Evolutionary conservation across 1,140 invertebrate species (phyloP), one percentile per base, ranked within the genome.

Genomic region (Platyscapa corneri): DNA sequence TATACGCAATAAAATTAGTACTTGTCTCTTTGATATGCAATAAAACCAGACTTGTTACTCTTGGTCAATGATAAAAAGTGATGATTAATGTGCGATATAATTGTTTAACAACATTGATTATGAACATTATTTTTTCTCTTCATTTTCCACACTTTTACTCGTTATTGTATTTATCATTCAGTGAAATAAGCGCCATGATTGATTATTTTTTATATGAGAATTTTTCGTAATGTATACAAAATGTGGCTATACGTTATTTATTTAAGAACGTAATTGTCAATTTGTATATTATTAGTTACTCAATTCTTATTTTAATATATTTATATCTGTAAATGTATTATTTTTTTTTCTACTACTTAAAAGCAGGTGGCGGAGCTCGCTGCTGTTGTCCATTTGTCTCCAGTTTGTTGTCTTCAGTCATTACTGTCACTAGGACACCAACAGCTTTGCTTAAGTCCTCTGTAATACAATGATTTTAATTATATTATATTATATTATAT

Each of bases 381-480:
- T 56, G 56, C 75, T 92, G 90, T 78, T 93, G 90, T 53, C 91
- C 92, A 84, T 93, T 93, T 77, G 90, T 89, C 86, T 91, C 93
- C 46, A 90, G 86, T 75, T 88, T 82, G 75, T 95, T 94, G 88
- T 97, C 96, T 89, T 97, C 96, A 78, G 96, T 97, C 95, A 98
- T 98, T 60, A 97, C 97, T 82, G 96, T 97, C 86, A 98, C 97
- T 88, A 98, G 93, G 91, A 97, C 96, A 90, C 97, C 97, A 76
- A 98, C 96, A 84, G 96, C 97, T 93, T 96, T 96, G 39, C 97
- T 96, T 87, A 98, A 94, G 91, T 98, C 97, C 91, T 96, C 97
- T 95, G 93, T 1, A 80, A 42, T n/a, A 80, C 23, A 53, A 77
- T 53, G 2, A 53, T 75, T 3, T 60, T 60, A 60, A 60, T 27